Base-by-base conservation (phyloP, 2,888 invertebrate genomes). In the Lagria hirta region DNA sequence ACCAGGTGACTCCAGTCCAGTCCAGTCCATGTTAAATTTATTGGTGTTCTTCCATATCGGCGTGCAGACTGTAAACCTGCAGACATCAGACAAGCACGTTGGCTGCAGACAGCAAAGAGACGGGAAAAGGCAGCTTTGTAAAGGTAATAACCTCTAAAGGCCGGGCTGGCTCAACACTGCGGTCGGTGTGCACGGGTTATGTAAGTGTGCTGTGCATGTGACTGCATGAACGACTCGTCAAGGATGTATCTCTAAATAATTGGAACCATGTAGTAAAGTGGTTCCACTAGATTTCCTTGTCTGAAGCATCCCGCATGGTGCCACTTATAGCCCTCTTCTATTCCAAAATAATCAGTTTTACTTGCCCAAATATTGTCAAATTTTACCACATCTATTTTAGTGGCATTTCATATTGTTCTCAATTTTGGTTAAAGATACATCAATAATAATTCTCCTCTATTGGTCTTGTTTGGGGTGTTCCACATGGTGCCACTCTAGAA, bases 71-170 rank as follows among this genome's bases (percentile, higher is more conserved):
- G n/a, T n/a, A n/a, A n/a, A n/a, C n/a, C n/a, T n/a, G 43, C 43
- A 43, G 44, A 35, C 43, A 27, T 35, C 44, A 44, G 44, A 38
- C 44, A 37, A 36, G 43, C 43, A 22, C 21, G 27, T 22, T 18
- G 23, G 37, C 32, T 30, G 47, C 43, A 48, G 48, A 48, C 48
- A 48, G 38, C 48, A 36, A 48, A 48, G 48, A 48, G 48, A 48
- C 48, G 48, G 43, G 34, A 38, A 30, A 28, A 21, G 40, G 48
- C 43, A 43, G 43, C 43, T 48, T 48, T 43, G 48, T 28, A 38
- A 43, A 48, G 48, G 48, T 48, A 48, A 48, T 48, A 48, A 48
- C 48, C 48, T 48, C 48, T 43, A 48, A 48, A 48, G 48, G 48
- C 48, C 48, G 47, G 47, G 30, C 32, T 36, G 20, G 21, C n/a